Base-by-base conservation (phyloP, 2,888 invertebrate species). In the Melieria picta region DNA sequence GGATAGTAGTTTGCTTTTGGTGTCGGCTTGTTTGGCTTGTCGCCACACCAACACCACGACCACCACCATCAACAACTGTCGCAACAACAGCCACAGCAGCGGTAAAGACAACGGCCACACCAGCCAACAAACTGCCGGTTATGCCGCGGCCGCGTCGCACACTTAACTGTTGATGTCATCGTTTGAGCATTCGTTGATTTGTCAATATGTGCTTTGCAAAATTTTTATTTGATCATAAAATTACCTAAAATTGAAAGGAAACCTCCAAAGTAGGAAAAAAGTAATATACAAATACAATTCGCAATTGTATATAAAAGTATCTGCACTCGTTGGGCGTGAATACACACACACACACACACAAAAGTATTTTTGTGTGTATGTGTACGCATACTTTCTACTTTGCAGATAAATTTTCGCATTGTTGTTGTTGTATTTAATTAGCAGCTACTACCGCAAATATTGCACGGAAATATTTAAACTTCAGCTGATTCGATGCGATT, bases 101-200 rank as follows among this genome's bases (percentile, higher is more conserved):
- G 30, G 30, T 30, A 3, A 30, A 30, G 30, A 30, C 30, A 30
- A 30, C 30, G 3, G 30, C 30, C 30, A 30, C 30, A 30, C 30
- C 30, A 30, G 30, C 30, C 30, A 30, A 30, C 30, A 30, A 30
- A 30, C 30, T 30, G 30, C 30, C 30, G 30, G 30, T 30, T 30
- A 30, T 30, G 30, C 30, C 30, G 30, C 30, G 3, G 30, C 30
- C 30, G 30, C 30, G 30, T 30, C 30, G 30, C 30, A 30, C 30
- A 30, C 30, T 30, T 30, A 30, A 58, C 56, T 48, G 74, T 72
- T 74, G 74, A 74, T 74, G 74, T 72, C 74, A 74, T 74, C 74
- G 65, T 60, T 68, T 45, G 65, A 68, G 55, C 50, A 72, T 74
- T 70, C 60, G 42, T 48, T 69, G 13, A 70, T 69, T 69, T 65